Evolutionary conservation across 2,113 vertebrate species (phyloP).

Genomic region (Thamnaconus septentrionalis): DNA sequence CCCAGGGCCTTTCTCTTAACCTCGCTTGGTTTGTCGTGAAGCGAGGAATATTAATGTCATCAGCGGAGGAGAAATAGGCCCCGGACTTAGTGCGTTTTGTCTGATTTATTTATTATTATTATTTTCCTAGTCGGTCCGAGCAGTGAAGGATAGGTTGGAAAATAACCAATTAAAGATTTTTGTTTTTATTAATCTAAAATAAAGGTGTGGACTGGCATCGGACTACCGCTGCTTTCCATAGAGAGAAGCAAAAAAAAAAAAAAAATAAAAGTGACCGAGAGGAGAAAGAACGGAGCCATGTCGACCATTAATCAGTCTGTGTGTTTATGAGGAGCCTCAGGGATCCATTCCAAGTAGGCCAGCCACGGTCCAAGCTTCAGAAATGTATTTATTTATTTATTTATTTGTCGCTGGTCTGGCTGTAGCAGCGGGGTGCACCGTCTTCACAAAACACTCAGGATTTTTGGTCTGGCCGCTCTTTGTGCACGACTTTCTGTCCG

Average conservation of each 20-base stretch:
- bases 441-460: slow-evolving; percentile 44
- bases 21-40: slow-evolving; percentile 70
- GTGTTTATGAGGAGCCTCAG: slow-evolving; percentile 7
- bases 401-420: background rate
- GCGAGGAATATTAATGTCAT: slow-evolving; percentile 69
- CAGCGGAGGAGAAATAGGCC: slow-evolving; percentile 43
- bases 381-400: too few species aligned
- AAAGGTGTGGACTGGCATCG: too few species aligned
- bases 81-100: slow-evolving; percentile 14
- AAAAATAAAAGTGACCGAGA: background rate
- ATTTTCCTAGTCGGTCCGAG: slow-evolving; percentile 12
- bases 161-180: slow-evolving; percentile 27
- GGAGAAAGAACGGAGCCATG: background rate
- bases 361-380: slow-evolving; percentile 3
- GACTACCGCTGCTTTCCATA: too few species aligned
- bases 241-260: background rate
- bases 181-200: background rate
- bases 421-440: slow-evolving; percentile 45
- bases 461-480: slow-evolving; percentile 62
- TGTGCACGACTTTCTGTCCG: slow-evolving; percentile 63
- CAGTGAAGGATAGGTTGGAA: slow-evolving; percentile 5
- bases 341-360: slow-evolving; percentile 49
- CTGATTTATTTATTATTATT: too few species aligned
- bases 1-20: slow-evolving; percentile 70
- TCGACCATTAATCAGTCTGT: slow-evolving; percentile 12